Evolutionary conservation across 2,797 vertebrate species (phyloP), one percentile per base, ranked within the genome.

Genomic region (Spinibarbus caldwelli): DNA sequence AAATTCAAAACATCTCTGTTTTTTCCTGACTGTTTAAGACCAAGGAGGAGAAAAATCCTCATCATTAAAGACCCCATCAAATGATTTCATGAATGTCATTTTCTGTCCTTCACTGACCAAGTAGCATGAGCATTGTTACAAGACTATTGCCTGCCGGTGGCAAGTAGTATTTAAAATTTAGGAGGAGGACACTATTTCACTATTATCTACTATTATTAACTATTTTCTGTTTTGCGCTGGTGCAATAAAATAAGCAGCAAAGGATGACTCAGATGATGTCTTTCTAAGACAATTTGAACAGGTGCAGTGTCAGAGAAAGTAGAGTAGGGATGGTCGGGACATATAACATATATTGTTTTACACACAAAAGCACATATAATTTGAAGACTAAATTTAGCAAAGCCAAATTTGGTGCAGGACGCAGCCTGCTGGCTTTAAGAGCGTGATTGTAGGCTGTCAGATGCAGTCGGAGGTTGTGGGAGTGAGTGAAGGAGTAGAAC

Each of bases 391-490:
- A 70, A 52, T 87, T 67, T 78, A 80, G 66, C 73, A 59, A n/a
- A 14, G 54, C 43, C 45, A 38, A 21, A 89, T 81, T 59, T 59
- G 64, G n/a, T 72, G 45, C 9, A 38, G 64, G 76, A 41, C 14
- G 0, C 3, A 31, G 47, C 36, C 72, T 59, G 64, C 34, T 67
- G 71, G n/a, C 23, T 47, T 21, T 36, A 54, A 70, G 26, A 45
- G 21, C 59, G 2, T 84, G 84, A 86, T 87, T 84, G 86, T 43
- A 84, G 84, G 78, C 86, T 87, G 81, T 54, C 67, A 41, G 19
- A 45, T 34, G 12, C 31, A 6, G 29, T 83, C 72, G 29, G 67
- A 23, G 36, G 72, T 67, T 75, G 82, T 75, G 71, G 78, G 59
- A 72, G 38, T n/a, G 17, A 57, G 54, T 38, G n/a, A 38, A 41